phyloP scores from a whole-genome alignment of 2,113 vertebrate genomes.

The Pseudorasbora parva region DNA sequence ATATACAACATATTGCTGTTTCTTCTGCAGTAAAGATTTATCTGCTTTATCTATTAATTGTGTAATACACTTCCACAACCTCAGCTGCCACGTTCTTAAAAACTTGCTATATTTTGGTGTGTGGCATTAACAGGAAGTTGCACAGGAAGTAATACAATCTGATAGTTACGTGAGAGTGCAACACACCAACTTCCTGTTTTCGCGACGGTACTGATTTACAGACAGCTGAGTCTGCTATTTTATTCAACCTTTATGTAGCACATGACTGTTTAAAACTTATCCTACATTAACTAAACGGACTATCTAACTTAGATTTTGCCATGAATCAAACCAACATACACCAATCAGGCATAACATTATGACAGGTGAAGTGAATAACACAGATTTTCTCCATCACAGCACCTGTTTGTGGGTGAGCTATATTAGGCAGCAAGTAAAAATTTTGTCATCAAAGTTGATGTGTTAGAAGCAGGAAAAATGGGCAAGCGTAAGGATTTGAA shows the following conservation, averaged over 20 bases:
- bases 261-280: not conserved
- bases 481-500: too few relatives aligned
- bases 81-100: not conserved
- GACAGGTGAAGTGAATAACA: too few relatives aligned
- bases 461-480: too few relatives aligned
- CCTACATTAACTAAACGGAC: not conserved
- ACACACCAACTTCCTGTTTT: conserved; percentile 26
- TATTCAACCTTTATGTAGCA: not conserved
- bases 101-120: not conserved
- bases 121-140: not conserved
- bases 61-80: conserved; percentile 7
- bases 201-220: not conserved
- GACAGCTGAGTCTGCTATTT: not conserved
- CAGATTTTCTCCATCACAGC: too few relatives aligned
- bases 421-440: too few relatives aligned
- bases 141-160: conserved; percentile 45
- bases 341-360: too few relatives aligned
- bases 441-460: too few relatives aligned
- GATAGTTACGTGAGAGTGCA: not conserved
- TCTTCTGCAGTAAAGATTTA: not conserved
- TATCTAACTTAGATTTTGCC: not conserved
- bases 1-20: not conserved
- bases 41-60: too few relatives aligned
- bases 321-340: not conserved
- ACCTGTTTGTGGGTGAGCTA: too few relatives aligned